Evolutionary conservation across 2,797 vertebrate species (phyloP).

Genomic region (Aeoliscus strigatus): DNA sequence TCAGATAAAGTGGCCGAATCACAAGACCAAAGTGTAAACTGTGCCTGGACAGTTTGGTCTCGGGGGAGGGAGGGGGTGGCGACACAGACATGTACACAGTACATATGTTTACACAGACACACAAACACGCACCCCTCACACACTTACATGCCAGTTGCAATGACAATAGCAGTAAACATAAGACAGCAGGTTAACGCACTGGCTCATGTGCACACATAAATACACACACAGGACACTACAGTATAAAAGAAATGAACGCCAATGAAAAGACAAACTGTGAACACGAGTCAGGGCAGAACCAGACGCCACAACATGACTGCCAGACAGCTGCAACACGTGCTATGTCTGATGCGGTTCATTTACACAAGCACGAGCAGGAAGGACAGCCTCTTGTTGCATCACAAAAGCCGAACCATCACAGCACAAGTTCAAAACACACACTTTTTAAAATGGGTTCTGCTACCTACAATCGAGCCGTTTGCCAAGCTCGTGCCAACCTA

Average conservation of each 20-base stretch:
- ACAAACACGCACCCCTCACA: slow-evolving; percentile 16
- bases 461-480: slow-evolving; percentile 40
- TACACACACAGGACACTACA: slow-evolving; percentile 20
- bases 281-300: slow-evolving; percentile 28
- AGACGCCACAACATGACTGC: slow-evolving; percentile 9
- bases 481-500: slow-evolving; percentile 53
- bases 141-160: slow-evolving; percentile 11
- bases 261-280: slow-evolving; percentile 4
- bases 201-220: slow-evolving; percentile 23
- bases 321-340: slow-evolving; percentile 3
- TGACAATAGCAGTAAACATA: slow-evolving; percentile 21
- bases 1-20: slow-evolving; percentile 23
- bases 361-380: slow-evolving; percentile 31
- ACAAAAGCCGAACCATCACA: slow-evolving; percentile 46
- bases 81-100: slow-evolving; percentile 6
- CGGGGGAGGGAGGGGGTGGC: too few species aligned
- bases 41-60: slow-evolving; percentile 44
- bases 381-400: slow-evolving; percentile 22
- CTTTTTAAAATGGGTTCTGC: slow-evolving; percentile 18
- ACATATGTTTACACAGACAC: slow-evolving; percentile 9
- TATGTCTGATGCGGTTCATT: slow-evolving; percentile 20
- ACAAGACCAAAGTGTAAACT: slow-evolving; percentile 49
- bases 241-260: slow-evolving; percentile 1
- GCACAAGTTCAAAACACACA: slow-evolving; percentile 29
- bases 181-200: slow-evolving; percentile 3